Conservation (phyloP, 2,797 vertebrate genomes). For the Sparus aurata region DNA sequence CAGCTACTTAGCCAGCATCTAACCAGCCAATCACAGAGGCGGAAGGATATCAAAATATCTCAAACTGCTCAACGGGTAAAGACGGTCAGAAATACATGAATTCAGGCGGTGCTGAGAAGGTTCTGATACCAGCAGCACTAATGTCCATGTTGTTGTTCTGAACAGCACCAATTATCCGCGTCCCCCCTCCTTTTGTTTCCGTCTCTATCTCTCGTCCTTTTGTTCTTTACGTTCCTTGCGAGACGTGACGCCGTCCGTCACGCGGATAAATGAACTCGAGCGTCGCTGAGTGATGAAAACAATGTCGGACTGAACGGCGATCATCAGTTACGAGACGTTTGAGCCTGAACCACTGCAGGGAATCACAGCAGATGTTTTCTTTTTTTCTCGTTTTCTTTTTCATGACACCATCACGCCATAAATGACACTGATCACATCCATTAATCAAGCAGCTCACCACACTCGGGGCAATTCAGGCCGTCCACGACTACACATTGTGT, state of each 20-base stretch:
- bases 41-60: too few relatives aligned
- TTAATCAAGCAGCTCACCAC: slow-evolving; percentile 36
- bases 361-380: slow-evolving; percentile 31
- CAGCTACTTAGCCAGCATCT: too few relatives aligned
- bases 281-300: slow-evolving; percentile 4
- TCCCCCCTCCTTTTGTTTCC: too few relatives aligned
- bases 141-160: too few relatives aligned
- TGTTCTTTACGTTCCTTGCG: not conserved
- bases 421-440: slow-evolving; percentile 43
- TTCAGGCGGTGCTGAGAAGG: too few relatives aligned
- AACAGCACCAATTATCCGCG: too few relatives aligned
- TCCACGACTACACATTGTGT: slow-evolving; percentile 8
- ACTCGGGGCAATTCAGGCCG: slow-evolving; percentile 17
- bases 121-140: too few relatives aligned
- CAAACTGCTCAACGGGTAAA: too few relatives aligned
- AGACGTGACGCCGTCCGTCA: not conserved
- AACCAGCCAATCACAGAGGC: too few relatives aligned
- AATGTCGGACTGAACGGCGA: slow-evolving; percentile 22
- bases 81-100: too few relatives aligned
- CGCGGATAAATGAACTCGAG: not conserved
- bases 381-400: not conserved
- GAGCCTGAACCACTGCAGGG: not conserved
- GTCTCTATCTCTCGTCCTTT: too few relatives aligned
- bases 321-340: slow-evolving; percentile 10
- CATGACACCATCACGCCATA: slow-evolving; percentile 25